Evolutionary conservation across 2,888 invertebrate genomes (phyloP).

Genomic region (Euzophera pinguis): DNA sequence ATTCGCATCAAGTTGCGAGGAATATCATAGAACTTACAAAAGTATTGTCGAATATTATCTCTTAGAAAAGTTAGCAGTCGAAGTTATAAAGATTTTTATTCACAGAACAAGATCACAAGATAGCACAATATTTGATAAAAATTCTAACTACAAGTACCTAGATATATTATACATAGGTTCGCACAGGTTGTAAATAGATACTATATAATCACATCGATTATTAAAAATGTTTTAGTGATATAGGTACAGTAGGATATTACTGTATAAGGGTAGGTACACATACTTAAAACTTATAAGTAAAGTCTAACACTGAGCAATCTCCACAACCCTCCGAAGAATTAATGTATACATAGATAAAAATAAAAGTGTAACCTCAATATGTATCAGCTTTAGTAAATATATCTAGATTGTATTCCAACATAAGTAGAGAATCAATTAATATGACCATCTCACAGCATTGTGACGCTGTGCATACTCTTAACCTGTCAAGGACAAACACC

Average conservation of each 20-base stretch:
- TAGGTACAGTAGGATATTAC: neutral
- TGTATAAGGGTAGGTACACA: too few relatives aligned
- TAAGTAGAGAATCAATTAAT: too few relatives aligned
- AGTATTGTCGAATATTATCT: slow-evolving; percentile 57
- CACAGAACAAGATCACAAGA: slow-evolving; percentile 55
- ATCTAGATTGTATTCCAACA: neutral
- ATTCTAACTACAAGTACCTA: slow-evolving; percentile 26
- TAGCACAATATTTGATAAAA: slow-evolving; percentile 44
- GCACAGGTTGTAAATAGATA: slow-evolving; percentile 31
- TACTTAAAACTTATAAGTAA: slow-evolving; percentile 25
- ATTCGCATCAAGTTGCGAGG: slow-evolving; percentile 30
- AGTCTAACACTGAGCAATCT: slow-evolving; percentile 53
- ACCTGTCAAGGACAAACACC: too few relatives aligned
- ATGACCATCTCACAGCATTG: too few relatives aligned
- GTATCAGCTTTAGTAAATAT: neutral
- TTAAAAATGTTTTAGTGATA: slow-evolving; percentile 32
- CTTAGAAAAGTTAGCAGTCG: slow-evolving; percentile 49
- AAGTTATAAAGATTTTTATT: slow-evolving; percentile 40
- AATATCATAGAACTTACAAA: slow-evolving; percentile 45
- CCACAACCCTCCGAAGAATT: slow-evolving; percentile 53
- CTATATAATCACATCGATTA: slow-evolving; percentile 41
- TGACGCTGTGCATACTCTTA: too few relatives aligned
- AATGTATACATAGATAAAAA: slow-evolving; percentile 12
- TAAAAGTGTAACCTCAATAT: neutral
- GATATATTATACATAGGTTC: slow-evolving; percentile 19